These are phyloP conservation scores for Parapristionchus giblindavisi DNA, from an alignment of 2,888 invertebrate genomes.

Conservation along the genomic window DNA sequence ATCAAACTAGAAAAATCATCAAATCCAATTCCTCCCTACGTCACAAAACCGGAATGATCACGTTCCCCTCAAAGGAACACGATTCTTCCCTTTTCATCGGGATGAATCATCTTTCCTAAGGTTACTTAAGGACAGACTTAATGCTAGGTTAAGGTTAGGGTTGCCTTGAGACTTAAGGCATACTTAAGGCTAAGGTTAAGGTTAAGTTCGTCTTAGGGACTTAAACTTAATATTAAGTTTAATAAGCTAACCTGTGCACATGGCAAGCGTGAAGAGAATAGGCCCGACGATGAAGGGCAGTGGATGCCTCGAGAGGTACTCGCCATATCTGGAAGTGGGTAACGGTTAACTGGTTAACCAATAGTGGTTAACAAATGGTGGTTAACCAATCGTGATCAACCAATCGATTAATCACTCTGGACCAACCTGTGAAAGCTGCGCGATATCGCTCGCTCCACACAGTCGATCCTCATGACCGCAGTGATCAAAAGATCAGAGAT, in stretches of 20 bases:
- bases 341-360: background rate
- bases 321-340: slow-evolving; percentile 6
- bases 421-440: slow-evolving; percentile 61
- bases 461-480: slow-evolving; percentile 52
- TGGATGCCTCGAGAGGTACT: slow-evolving; percentile 60
- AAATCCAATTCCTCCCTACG: too few relatives aligned
- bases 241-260: slow-evolving; percentile 57
- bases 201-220: too few relatives aligned
- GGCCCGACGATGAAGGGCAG: slow-evolving; percentile 67
- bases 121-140: too few relatives aligned
- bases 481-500: background rate
- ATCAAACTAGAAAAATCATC: too few relatives aligned
- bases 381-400: background rate
- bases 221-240: too few relatives aligned
- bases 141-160: too few relatives aligned
- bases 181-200: too few relatives aligned
- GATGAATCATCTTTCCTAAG: too few relatives aligned
- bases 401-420: background rate
- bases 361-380: background rate
- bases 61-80: too few relatives aligned
- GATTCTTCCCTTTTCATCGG: too few relatives aligned
- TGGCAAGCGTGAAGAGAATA: slow-evolving; percentile 61
- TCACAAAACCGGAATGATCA: too few relatives aligned
- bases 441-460: slow-evolving; percentile 65
- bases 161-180: too few relatives aligned